Evolutionary conservation across 2,113 vertebrate species (phyloP).

Genomic region (Rutilus rutilus): DNA sequence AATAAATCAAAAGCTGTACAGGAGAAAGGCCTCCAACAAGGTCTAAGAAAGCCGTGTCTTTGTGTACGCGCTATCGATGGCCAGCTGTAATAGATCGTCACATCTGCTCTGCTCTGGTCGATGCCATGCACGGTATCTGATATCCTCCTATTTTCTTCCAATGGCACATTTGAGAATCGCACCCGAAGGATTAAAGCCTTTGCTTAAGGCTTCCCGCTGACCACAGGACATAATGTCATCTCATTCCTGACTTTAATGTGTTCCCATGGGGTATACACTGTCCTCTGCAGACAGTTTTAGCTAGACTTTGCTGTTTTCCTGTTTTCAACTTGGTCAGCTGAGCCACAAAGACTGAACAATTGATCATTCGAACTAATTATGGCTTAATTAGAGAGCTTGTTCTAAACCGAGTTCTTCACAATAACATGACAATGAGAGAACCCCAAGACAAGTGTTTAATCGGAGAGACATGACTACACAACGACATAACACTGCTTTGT

Average conservation of each 20-base stretch:
- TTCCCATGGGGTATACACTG: background rate
- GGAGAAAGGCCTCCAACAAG: background rate
- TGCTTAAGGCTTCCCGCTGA: constrained; percentile 31
- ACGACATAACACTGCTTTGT: background rate
- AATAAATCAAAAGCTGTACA: constrained; percentile 21
- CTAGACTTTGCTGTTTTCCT: background rate
- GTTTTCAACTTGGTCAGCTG: constrained; percentile 8
- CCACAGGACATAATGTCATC: constrained; percentile 22
- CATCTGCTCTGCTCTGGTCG: background rate
- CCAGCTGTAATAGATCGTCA: constrained; percentile 5
- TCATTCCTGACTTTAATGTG: constrained; percentile 29
- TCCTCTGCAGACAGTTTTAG: background rate
- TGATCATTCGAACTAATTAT: constrained; percentile 36
- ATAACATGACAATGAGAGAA: constrained; percentile 12
- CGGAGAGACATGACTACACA: background rate
- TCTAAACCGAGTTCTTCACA: constrained; percentile 13
- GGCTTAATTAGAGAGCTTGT: constrained; percentile 40
- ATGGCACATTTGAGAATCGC: constrained; percentile 13
- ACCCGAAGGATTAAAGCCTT: constrained; percentile 47
- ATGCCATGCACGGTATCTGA: background rate
- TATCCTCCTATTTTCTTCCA: background rate
- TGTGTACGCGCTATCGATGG: background rate
- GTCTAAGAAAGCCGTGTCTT: background rate
- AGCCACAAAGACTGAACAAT: background rate
- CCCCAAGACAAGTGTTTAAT: constrained; percentile 24